A percentile compares a stretch with the other conserved stretches of the same genome.
phyloP scores from a whole-genome alignment of 2,797 vertebrate genomes.

The Garrulus glandarius region DNA sequence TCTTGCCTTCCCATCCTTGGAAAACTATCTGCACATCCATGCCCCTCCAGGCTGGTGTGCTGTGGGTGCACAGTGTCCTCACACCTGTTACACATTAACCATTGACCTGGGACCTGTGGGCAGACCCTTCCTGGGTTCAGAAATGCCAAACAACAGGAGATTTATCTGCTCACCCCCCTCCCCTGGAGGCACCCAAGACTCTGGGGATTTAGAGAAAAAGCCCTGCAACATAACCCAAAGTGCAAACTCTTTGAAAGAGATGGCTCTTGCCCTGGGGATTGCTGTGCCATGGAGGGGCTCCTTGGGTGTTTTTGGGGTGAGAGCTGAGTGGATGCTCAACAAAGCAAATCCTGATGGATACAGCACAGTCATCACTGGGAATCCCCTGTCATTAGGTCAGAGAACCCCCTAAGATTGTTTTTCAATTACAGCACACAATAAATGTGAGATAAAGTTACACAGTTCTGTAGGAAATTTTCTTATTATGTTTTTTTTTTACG shows the following conservation, averaged over 20 bases:
- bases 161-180: not conserved
- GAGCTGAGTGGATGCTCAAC: not conserved
- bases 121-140: not conserved
- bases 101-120: not conserved
- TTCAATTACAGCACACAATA: not conserved
- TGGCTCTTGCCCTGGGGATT: not conserved
- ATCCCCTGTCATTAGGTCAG: not conserved
- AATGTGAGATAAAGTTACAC: not conserved
- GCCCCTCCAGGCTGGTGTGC: not conserved
- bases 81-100: not conserved
- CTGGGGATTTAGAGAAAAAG: not conserved
- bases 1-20: not conserved
- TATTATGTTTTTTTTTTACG: not conserved
- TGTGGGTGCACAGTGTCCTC: not conserved
- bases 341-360: not conserved
- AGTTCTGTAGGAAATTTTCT: not conserved
- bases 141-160: not conserved
- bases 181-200: not conserved
- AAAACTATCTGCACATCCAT: not conserved
- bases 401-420: not conserved
- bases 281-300: not conserved
- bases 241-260: not conserved
- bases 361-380: not conserved
- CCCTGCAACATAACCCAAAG: not conserved
- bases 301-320: not conserved